phyloP scores from a whole-genome alignment of 2,888 invertebrate genomes.

The Heteromyza rotundicornis region DNA sequence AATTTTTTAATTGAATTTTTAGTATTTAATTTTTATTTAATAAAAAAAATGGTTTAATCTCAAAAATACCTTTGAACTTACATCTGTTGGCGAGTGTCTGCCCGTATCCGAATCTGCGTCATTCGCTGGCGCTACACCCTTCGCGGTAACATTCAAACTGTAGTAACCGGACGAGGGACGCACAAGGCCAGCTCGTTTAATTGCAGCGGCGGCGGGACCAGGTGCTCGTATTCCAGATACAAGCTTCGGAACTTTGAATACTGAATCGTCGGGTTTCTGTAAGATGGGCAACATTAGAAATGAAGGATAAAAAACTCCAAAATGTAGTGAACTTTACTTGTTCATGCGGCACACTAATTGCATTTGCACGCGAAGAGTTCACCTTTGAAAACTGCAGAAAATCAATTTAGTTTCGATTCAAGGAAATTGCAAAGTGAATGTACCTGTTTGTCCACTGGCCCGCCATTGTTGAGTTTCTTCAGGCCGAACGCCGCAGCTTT shows the following conservation, averaged over 20 bases:
- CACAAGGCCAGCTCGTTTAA: conserved; percentile 52
- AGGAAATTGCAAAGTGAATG: conserved; percentile 13
- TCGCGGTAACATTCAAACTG: conserved; percentile 47
- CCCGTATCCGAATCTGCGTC: conserved; percentile 51
- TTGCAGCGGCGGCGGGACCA: conserved; percentile 31
- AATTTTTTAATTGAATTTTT: not conserved
- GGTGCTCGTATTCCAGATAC: conserved; percentile 53
- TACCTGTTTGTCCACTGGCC: conserved; percentile 36
- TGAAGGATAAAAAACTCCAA: not conserved
- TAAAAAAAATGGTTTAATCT: too few species aligned
- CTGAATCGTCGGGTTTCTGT: conserved; percentile 44
- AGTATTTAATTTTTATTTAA: too few species aligned
- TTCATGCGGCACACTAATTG: not conserved
- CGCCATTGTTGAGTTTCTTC: conserved; percentile 30
- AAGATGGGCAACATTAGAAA: conserved; percentile 8
- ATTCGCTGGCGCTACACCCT: conserved; percentile 28
- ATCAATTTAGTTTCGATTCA: not conserved
- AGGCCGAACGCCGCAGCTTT: conserved; percentile 40
- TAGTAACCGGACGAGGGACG: conserved; percentile 61
- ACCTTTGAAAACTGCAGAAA: not conserved
- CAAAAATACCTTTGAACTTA: conserved; percentile 27
- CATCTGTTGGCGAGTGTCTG: conserved; percentile 53
- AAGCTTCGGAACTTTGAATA: conserved; percentile 56
- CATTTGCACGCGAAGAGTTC: not conserved
- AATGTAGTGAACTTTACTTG: too few species aligned